phyloP scores from a whole-genome alignment of 2,113 vertebrate species.

The Alligator mississippiensis region DNA sequence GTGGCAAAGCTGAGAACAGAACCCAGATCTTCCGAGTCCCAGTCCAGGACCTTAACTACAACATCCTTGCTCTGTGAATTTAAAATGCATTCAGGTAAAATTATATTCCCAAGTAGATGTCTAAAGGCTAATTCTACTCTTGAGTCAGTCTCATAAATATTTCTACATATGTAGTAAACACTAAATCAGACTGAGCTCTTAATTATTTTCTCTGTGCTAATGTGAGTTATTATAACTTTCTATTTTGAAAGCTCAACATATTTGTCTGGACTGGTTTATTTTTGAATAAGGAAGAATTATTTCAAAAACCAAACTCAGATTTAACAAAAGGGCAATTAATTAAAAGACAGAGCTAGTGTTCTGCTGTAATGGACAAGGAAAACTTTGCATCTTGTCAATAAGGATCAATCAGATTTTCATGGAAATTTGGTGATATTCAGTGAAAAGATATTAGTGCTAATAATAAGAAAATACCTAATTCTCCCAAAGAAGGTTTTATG shows the following conservation, averaged over 20 bases:
- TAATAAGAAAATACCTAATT: conserved; percentile 84
- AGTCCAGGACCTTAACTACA: background rate
- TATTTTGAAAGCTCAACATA: fast-evolving
- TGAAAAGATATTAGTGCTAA: conserved; percentile 72
- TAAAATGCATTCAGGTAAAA: fast-evolving
- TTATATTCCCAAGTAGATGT: background rate
- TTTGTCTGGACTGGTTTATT: background rate
- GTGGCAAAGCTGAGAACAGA: background rate
- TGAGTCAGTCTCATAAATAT: background rate
- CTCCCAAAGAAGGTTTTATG: conserved; percentile 82
- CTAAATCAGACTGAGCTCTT: background rate
- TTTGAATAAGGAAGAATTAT: background rate
- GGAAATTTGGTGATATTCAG: conserved; percentile 73
- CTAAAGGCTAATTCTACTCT: background rate
- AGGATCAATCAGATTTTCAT: conserved; percentile 75
- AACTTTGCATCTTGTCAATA: conserved; percentile 3
- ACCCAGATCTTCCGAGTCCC: background rate
- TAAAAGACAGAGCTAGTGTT: conserved; percentile 6
- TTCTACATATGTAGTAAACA: background rate
- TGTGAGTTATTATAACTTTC: background rate
- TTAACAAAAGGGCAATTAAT: background rate
- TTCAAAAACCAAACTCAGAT: background rate
- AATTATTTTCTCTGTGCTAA: background rate
- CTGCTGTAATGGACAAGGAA: background rate
- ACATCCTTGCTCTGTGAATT: background rate